phyloP scores from a whole-genome alignment of 2,797 vertebrate genomes.

The Myotis vivesi region DNA sequence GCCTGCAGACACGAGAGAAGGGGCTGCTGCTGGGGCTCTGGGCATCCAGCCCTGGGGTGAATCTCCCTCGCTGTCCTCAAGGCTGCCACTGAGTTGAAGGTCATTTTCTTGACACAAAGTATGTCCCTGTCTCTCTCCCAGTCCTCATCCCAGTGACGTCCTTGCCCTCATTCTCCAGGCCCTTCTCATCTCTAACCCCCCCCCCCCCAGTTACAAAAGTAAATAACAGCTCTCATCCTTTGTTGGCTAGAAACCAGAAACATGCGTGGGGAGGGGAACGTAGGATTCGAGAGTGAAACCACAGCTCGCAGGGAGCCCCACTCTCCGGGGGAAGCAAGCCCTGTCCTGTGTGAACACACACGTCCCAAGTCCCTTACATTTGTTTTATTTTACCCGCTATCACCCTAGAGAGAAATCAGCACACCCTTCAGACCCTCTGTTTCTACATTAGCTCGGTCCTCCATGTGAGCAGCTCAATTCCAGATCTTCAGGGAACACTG shows the following conservation, averaged over 20 bases:
- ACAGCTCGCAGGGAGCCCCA: neutral
- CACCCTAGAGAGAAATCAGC: neutral
- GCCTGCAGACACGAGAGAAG: neutral
- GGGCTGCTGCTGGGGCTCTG: too few relatives aligned
- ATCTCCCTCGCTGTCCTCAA: neutral
- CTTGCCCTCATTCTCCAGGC: neutral
- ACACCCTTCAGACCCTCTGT: too few relatives aligned
- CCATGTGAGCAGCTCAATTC: neutral
- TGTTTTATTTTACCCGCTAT: neutral
- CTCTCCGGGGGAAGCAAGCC: neutral
- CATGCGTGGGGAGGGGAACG: rapidly evolving
- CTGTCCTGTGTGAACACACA: neutral
- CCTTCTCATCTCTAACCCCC: neutral
- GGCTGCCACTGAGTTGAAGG: neutral
- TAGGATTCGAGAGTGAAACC: neutral
- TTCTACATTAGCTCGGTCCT: neutral
- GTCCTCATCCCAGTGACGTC: rapidly evolving
- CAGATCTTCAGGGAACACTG: neutral
- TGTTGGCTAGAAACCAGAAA: neutral
- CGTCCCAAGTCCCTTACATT: neutral
- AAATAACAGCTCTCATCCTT: neutral
- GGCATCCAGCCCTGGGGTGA: neutral
- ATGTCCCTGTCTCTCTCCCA: neutral
- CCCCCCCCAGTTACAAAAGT: neutral
- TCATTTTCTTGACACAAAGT: neutral